Conservation (phyloP, 2,797 vertebrate species). For the Lagodon rhomboides region DNA sequence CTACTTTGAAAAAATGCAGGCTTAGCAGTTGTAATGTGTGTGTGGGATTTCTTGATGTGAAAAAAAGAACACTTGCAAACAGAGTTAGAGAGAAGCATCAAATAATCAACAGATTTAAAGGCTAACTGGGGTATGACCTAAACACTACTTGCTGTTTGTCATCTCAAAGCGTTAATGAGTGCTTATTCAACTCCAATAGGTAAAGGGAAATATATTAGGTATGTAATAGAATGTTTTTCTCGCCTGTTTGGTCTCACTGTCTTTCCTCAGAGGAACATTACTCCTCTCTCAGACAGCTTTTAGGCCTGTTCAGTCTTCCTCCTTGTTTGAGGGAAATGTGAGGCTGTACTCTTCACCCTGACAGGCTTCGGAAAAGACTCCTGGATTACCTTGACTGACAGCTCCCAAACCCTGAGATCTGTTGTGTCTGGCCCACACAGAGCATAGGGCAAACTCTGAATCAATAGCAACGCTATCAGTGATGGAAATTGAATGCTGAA, state of each 20-base stretch:
- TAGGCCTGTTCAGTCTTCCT: constrained; percentile 51
- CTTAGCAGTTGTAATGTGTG: constrained; percentile 30
- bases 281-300: constrained; percentile 60
- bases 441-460: constrained; percentile 85
- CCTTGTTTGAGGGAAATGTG: constrained; percentile 65
- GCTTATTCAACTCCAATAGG: constrained; percentile 25
- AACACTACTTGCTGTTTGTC: neutral
- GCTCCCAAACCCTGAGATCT: constrained; percentile 86
- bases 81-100: constrained; percentile 51
- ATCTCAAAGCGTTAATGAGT: constrained; percentile 8
- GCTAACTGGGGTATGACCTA: constrained; percentile 20
- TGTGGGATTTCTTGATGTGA: constrained; percentile 55
- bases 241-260: constrained; percentile 5
- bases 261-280: constrained; percentile 35
- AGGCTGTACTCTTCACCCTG: constrained; percentile 66
- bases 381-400: constrained; percentile 87
- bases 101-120: constrained; percentile 65
- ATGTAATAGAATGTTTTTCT: constrained; percentile 47
- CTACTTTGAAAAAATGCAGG: constrained; percentile 3
- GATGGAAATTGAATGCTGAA: constrained; percentile 91
- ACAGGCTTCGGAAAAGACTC: constrained; percentile 77
- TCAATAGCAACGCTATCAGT: constrained; percentile 91
- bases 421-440: constrained; percentile 84
- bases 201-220: constrained; percentile 19
- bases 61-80: constrained; percentile 62